Conservation (phyloP, 2,113 vertebrate genomes). For the Tetrax tetrax region DNA sequence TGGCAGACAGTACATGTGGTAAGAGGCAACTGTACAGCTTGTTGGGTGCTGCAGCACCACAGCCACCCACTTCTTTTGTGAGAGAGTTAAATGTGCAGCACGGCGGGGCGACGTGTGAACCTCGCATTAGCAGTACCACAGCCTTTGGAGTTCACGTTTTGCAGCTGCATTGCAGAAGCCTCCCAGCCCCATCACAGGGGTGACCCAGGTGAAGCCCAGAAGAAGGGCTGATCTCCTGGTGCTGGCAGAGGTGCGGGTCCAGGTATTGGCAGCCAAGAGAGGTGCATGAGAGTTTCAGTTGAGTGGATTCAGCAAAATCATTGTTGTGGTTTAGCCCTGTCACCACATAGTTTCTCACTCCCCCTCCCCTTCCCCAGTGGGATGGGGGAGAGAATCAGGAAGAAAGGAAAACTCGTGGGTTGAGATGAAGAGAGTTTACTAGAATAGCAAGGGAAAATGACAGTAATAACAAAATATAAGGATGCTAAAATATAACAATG, state of each 20-base stretch:
- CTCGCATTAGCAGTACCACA: background rate
- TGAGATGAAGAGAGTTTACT: too few relatives aligned
- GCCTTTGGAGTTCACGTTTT: background rate
- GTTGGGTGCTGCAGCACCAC: background rate
- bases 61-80: background rate
- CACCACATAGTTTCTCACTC: too few relatives aligned
- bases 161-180: background rate
- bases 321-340: too few relatives aligned
- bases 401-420: too few relatives aligned
- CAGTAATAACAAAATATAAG: too few relatives aligned
- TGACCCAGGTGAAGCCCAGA: background rate
- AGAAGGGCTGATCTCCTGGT: background rate
- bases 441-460: too few relatives aligned
- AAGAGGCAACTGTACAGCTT: background rate
- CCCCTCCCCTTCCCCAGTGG: too few relatives aligned
- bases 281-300: accelerated
- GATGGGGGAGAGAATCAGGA: too few relatives aligned
- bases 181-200: background rate
- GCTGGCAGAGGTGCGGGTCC: background rate
- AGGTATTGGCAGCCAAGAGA: background rate
- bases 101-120: accelerated
- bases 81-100: background rate
- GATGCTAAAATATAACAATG: too few relatives aligned
- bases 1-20: accelerated
- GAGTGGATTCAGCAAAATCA: background rate